These are phyloP conservation scores for Gallinago stenura DNA, from an alignment of 2,797 vertebrate genomes.

Conservation along the genomic window DNA sequence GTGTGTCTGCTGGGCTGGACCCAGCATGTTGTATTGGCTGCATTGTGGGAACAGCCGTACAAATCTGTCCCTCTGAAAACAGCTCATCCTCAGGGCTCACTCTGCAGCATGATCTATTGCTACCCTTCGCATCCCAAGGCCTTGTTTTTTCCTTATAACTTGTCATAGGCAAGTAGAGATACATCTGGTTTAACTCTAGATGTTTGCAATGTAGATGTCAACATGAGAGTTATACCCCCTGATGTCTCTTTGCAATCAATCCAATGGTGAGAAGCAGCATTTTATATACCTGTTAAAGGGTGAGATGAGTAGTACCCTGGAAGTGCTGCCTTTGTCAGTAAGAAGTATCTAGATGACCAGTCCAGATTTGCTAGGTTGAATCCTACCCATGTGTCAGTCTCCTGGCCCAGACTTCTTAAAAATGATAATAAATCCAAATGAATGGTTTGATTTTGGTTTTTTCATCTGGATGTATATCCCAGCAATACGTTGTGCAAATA, in stretches of 20 bases:
- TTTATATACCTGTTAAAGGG: background rate
- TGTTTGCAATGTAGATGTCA: background rate
- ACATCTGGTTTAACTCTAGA: background rate
- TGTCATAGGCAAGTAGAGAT: background rate
- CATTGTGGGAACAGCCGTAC: background rate
- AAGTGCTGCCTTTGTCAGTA: background rate
- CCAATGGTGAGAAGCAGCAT: background rate
- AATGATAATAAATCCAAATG: background rate
- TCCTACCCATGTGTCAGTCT: background rate
- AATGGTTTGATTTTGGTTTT: background rate
- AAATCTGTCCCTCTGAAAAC: background rate
- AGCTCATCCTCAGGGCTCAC: background rate
- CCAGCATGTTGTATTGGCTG: background rate
- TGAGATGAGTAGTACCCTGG: background rate
- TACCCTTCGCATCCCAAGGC: background rate
- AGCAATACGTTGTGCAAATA: background rate
- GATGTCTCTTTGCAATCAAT: background rate
- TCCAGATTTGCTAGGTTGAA: background rate
- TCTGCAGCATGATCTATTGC: background rate
- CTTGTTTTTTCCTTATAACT: background rate
- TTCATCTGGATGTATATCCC: background rate
- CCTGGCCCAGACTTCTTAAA: background rate
- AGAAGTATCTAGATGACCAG: background rate
- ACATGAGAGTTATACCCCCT: fast-evolving
- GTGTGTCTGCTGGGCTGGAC: background rate